Percentiles rank a stretch among this genome's conserved stretches.
Evolutionary conservation across 2,888 invertebrate species (phyloP).

Genomic region (Ophion ventricosus): DNA sequence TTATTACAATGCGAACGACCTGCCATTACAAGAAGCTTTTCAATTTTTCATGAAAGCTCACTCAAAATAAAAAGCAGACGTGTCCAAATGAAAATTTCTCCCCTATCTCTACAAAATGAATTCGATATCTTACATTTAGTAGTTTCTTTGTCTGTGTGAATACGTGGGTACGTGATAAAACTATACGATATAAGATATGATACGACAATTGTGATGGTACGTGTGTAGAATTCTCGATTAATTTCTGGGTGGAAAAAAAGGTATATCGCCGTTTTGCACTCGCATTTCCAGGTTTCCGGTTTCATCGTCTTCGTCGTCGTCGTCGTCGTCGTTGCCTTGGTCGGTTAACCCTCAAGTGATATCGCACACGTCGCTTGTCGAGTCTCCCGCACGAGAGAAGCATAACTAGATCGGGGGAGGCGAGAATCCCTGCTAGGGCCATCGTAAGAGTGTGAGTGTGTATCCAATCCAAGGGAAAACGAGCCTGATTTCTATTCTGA

Average conservation of each 20-base stretch:
- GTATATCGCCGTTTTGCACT: conserved; percentile 44
- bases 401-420: conserved; percentile 55
- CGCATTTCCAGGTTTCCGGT: conserved; percentile 72
- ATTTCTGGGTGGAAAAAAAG: conserved; percentile 62
- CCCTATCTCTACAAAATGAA: too few relatives aligned
- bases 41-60: too few relatives aligned
- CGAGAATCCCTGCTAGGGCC: conserved; percentile 17
- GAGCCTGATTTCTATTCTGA: conserved; percentile 49
- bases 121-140: not conserved
- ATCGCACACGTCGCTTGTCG: conserved; percentile 35
- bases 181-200: conserved; percentile 57
- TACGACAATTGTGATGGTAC: conserved; percentile 70
- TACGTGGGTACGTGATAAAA: not conserved
- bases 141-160: not conserved
- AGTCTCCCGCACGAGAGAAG: conserved; percentile 31
- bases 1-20: too few relatives aligned
- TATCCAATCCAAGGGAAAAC: conserved; percentile 33
- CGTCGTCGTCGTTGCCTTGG: conserved; percentile 21
- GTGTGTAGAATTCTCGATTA: conserved; percentile 74
- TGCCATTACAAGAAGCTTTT: too few relatives aligned
- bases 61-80: too few relatives aligned
- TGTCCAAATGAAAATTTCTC: too few relatives aligned
- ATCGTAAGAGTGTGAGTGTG: conserved; percentile 17
- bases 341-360: conserved; percentile 40
- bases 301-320: conserved; percentile 65